Conservation (phyloP, 2,113 vertebrate genomes). For the Sinocyclocheilus anshuiensis region DNA sequence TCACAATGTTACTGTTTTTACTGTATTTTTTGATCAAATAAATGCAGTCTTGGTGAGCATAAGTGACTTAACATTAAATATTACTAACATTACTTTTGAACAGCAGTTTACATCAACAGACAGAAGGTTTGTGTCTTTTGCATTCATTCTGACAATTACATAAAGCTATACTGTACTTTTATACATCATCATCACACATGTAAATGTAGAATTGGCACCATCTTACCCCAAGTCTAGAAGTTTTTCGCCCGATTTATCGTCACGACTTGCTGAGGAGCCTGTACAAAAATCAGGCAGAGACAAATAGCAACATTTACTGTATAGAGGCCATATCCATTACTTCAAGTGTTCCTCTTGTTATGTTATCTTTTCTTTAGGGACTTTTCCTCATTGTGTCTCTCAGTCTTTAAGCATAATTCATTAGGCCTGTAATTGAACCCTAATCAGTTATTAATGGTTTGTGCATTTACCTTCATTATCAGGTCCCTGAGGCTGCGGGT, state of each 20-base stretch:
- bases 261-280: conserved; percentile 70
- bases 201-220: background rate
- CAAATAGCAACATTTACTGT: background rate
- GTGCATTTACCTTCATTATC: conserved; percentile 58
- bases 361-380: too few relatives aligned
- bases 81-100: too few relatives aligned
- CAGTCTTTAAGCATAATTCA: conserved; percentile 10
- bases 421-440: background rate
- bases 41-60: too few relatives aligned
- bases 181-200: background rate
- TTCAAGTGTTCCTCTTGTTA: background rate
- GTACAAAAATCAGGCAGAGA: conserved; percentile 56
- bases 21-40: too few relatives aligned
- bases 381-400: conserved; percentile 8
- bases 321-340: background rate
- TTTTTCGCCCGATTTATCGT: conserved; percentile 78
- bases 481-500: conserved; percentile 56
- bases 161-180: background rate
- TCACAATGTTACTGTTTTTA: too few relatives aligned
- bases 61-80: too few relatives aligned
- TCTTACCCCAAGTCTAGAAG: conserved; percentile 82
- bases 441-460: conserved; percentile 8
- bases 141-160: background rate
- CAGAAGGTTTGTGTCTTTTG: background rate
- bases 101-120: background rate